These are phyloP conservation scores for Melinopterus prodromus DNA, from an alignment of 2,888 invertebrate genomes.

Conservation along the genomic window DNA sequence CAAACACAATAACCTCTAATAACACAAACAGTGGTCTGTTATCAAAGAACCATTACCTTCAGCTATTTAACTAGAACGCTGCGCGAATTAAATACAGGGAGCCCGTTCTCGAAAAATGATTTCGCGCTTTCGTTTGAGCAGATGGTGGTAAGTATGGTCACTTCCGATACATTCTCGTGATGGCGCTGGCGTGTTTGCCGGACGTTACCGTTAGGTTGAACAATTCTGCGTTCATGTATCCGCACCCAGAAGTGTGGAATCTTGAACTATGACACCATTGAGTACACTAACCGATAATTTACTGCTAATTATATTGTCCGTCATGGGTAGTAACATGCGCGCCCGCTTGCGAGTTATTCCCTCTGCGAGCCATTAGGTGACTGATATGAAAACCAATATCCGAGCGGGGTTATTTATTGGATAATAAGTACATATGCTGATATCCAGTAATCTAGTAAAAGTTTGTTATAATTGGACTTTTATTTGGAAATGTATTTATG, in stretches of 20 bases:
- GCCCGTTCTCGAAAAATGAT: too few species aligned
- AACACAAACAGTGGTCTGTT: conserved; percentile 20
- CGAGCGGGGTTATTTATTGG: too few species aligned
- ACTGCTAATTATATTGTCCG: conserved; percentile 25
- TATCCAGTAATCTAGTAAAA: too few species aligned
- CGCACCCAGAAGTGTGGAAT: conserved; percentile 6
- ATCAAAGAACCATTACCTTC: not conserved
- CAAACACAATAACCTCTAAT: conserved; percentile 17
- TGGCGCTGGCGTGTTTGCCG: not conserved
- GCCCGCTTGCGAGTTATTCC: not conserved
- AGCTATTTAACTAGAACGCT: not conserved
- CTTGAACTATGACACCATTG: conserved; percentile 24
- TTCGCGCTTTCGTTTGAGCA: too few species aligned
- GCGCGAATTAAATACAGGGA: too few species aligned
- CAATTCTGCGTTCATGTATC: conserved; percentile 12
- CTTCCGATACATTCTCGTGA: too few species aligned
- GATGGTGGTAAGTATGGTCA: too few species aligned
- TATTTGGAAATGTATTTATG: too few species aligned
- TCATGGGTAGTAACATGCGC: conserved; percentile 11
- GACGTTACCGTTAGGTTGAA: conserved; percentile 12
- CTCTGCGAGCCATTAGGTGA: not conserved
- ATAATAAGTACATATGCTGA: too few species aligned
- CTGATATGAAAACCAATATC: not conserved
- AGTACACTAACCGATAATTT: conserved; percentile 20
- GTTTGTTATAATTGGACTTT: too few species aligned